These are phyloP conservation scores for Lepidochitona cinerea DNA, from an alignment of 2,888 invertebrate genomes.

Conservation along the genomic window DNA sequence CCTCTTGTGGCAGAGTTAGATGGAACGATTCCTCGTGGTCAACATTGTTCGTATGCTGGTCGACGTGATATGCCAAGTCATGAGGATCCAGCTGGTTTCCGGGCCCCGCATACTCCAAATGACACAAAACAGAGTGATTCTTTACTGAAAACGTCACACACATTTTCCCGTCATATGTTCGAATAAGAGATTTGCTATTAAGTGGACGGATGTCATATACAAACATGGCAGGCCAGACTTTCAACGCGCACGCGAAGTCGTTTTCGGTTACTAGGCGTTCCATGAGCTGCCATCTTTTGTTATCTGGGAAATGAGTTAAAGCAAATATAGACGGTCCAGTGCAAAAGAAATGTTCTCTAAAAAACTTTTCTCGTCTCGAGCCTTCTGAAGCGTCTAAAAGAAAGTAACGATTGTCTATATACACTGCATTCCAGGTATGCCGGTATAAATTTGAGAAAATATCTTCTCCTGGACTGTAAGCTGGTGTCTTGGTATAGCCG, in stretches of 20 bases:
- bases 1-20: constrained; percentile 54
- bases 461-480: constrained; percentile 52
- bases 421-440: constrained; percentile 55
- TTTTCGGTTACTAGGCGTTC: constrained; percentile 37
- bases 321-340: constrained; percentile 54
- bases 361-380: constrained; percentile 47
- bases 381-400: constrained; percentile 51
- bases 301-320: constrained; percentile 55
- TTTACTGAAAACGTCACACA: constrained; percentile 54
- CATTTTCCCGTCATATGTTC: constrained; percentile 54
- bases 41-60: constrained; percentile 53
- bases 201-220: constrained; percentile 57
- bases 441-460: constrained; percentile 39
- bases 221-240: constrained; percentile 61
- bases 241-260: constrained; percentile 48
- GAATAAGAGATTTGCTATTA: constrained; percentile 52
- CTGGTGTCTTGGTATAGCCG: constrained; percentile 49
- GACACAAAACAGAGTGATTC: constrained; percentile 56
- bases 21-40: constrained; percentile 60
- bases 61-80: constrained; percentile 47
- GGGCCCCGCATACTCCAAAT: constrained; percentile 53
- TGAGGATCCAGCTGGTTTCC: constrained; percentile 47
- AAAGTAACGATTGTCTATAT: constrained; percentile 47
- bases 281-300: constrained; percentile 53
- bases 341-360: constrained; percentile 53